Evolutionary conservation across 2,888 invertebrate species (phyloP).

Genomic region (Teleiodes luculella): DNA sequence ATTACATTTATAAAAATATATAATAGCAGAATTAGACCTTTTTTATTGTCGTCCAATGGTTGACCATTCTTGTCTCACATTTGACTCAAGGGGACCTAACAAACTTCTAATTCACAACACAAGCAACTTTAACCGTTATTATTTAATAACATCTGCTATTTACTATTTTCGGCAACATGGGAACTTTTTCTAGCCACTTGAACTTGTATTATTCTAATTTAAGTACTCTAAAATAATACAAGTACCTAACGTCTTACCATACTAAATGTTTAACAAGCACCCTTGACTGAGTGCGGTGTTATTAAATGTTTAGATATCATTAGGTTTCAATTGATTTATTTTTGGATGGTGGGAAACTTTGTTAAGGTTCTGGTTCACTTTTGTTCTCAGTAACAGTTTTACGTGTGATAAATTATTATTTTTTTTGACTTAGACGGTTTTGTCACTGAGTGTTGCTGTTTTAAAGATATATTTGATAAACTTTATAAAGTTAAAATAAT

Average conservation of each 20-base stretch:
- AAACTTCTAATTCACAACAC: no score
- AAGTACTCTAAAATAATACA: conserved; percentile 23
- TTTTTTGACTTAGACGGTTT: no score
- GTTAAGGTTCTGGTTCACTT: not conserved
- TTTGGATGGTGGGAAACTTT: conserved; percentile 45
- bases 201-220: conserved; percentile 36
- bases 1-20: no score
- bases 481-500: no score
- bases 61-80: no score
- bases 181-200: conserved; percentile 41
- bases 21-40: no score
- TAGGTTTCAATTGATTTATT: conserved; percentile 35
- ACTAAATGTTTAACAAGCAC: conserved; percentile 33
- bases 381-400: not conserved
- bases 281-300: conserved; percentile 34
- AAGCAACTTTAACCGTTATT: no score
- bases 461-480: no score
- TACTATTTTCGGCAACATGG: conserved; percentile 48
- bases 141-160: not conserved
- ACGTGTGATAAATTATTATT: no score
- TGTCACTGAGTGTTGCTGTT: no score
- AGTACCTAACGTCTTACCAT: conserved; percentile 33
- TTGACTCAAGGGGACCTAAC: no score
- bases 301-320: conserved; percentile 32
- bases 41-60: no score